Base-by-base conservation (phyloP, 2,888 invertebrate species). In the Myopa tessellatipennis region DNA sequence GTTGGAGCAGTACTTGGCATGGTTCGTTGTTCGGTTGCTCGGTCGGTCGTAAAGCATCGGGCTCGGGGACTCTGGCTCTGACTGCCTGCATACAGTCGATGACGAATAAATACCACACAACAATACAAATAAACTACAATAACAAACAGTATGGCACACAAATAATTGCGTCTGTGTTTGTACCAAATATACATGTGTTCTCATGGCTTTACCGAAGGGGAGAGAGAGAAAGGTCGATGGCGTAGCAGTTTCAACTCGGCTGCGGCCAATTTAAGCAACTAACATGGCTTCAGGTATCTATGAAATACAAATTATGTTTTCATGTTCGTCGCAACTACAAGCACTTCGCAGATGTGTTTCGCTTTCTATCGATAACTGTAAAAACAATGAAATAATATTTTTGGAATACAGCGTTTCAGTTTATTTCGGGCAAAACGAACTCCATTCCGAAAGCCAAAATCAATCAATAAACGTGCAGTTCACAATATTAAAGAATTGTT, bases 1-100 rank as follows among this genome's bases (percentile, higher is more conserved):
- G 77, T 38, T 67, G 74, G 69, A 77, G 67, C 63, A 52, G 26
- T 61, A 45, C 70, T 52, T 71, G 26, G 36, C 71, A 58, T 73
- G 55, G 52, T 58, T 68, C 16, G 55, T 55, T 58, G 45, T 68
- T 10, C 26, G 34, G 14, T 71, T 45, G 52, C 67, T 76, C 55
- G 18, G 52, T 55, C 67, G 38, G n/a, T n/a, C n/a, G n/a, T 67
- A 50, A 26, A 45, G 36, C 45, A 12, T 34, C 60, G 52, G 52
- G 34, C 50, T 67, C 55, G 58, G 45, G 68, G 16, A 7, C 14
- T 36, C 10, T 16, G 6, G 14, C 14, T 58, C 71, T 58, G 34
- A 36, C 58, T 60, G 55, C 26, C 74, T 50, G 50, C 55, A 63
- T 34, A 63, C 74, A 50, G 52, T 14, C 12, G 40, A 65, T 40